phyloP scores from a whole-genome alignment of 2,113 vertebrate species.

The Sebastes fasciatus region DNA sequence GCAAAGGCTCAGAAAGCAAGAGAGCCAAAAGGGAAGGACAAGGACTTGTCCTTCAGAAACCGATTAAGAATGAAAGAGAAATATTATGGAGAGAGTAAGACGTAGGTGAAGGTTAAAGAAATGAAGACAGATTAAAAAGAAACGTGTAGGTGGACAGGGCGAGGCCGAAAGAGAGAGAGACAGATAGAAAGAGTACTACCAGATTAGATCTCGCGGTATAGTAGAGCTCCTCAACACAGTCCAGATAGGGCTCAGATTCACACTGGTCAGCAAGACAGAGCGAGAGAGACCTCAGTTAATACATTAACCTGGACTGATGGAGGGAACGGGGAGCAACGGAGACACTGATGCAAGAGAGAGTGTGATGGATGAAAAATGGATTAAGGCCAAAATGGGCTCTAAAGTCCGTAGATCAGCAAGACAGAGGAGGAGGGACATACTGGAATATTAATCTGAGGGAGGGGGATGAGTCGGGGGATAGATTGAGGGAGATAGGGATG shows the following conservation, averaged over 20 bases:
- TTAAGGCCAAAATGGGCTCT: slow-evolving; percentile 46
- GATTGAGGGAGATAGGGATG: background rate
- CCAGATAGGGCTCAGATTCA: slow-evolving; percentile 96
- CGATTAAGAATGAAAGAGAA: slow-evolving; percentile 20
- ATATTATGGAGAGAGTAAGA: background rate
- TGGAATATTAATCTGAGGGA: slow-evolving; percentile 38
- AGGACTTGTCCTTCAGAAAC: slow-evolving; percentile 23
- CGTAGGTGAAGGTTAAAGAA: slow-evolving; percentile 60
- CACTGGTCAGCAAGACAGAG: slow-evolving; percentile 94
- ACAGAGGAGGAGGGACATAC: slow-evolving; percentile 14
- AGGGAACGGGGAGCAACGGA: slow-evolving; percentile 52
- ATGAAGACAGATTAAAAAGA: slow-evolving; percentile 44
- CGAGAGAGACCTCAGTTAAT: slow-evolving; percentile 93
- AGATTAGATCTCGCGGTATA: slow-evolving; percentile 99
- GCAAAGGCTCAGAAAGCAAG: slow-evolving; percentile 4
- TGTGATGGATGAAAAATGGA: slow-evolving; percentile 56
- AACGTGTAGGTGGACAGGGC: slow-evolving; percentile 24
- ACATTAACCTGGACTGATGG: slow-evolving; percentile 82
- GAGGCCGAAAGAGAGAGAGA: slow-evolving; percentile 62
- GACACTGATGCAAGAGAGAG: slow-evolving; percentile 37
- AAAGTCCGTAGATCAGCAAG: slow-evolving; percentile 37
- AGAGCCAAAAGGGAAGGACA: slow-evolving; percentile 3
- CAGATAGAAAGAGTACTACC: slow-evolving; percentile 87
- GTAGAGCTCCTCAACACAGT: slow-evolving; percentile 98
- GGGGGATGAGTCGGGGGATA: background rate